Percentiles rank a stretch among this genome's conserved stretches.
phyloP scores from a whole-genome alignment of 1,140 invertebrate genomes.

The Saccostrea echinata region DNA sequence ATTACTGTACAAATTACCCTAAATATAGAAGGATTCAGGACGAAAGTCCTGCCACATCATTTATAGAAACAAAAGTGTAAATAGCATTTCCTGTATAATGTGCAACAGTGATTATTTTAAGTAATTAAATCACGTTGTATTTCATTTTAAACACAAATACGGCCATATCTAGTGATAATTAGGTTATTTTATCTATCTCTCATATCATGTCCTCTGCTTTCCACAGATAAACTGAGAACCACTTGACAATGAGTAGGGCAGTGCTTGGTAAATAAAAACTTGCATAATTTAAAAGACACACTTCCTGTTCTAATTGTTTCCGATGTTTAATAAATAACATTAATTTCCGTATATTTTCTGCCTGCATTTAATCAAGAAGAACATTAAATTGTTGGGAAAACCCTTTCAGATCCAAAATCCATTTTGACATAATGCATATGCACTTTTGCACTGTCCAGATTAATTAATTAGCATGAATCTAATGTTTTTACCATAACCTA shows the following conservation, averaged over 20 bases:
- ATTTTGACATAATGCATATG: no score
- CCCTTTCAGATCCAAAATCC: no score
- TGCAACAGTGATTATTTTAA: no score
- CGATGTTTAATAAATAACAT: neutral
- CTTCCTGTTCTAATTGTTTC: slow-evolving; percentile 1
- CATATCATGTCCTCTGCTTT: neutral
- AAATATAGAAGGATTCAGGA: neutral
- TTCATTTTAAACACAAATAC: neutral
- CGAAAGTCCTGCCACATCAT: neutral
- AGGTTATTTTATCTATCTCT: neutral
- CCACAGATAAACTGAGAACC: neutral
- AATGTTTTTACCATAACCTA: no score
- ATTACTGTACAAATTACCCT: slow-evolving; percentile 23
- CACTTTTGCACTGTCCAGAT: no score
- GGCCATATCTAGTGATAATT: neutral
- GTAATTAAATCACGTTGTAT: neutral
- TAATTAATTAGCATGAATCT: no score
- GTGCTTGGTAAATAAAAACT: neutral
- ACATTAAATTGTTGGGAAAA: no score
- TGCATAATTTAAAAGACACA: neutral
- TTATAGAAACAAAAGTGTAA: neutral
- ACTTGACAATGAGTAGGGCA: neutral
- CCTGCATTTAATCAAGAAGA: neutral
- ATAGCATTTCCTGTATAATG: neutral
- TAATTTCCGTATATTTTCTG: slow-evolving; percentile 31